Evolutionary conservation across 1,140 invertebrate species (phyloP), one percentile per base, ranked within the genome.

Genomic region (Nixonia krombeini): DNA sequence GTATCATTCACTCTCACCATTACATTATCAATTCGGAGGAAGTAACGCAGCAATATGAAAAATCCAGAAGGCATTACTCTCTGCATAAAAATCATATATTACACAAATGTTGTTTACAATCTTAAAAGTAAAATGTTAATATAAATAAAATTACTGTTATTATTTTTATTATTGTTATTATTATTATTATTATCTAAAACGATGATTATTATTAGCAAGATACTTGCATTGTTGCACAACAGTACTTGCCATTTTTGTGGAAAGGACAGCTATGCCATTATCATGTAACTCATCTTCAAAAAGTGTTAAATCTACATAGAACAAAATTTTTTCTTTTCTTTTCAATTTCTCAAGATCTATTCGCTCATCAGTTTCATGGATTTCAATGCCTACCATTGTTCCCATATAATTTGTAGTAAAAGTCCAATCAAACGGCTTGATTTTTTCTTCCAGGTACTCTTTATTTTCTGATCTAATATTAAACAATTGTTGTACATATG

Each of bases 231-330:
- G 9, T 18, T 52, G 21, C 9, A 28, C 8, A 45, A 29, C n/a
- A 15, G 35, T 13, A 87, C 91, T 92, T 88, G 97, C 96, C 86
- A 99, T 96, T 91, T 98, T 98, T 0, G 97, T 94, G 69, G 91
- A 93, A 66, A 91, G 89, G 40, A 92, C 90, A 0, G 97, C 95
- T 46, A 95, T 92, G 13, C 98, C 98, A 88, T 99, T 96, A 87
- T 99, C 98, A 79, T 98, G 96, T 38, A 99, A 85, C 85, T 99
- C 98, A 87, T 99, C 98, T 87, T 99, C 98, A 87, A 95, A 99
- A 1, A 99, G 85, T 15, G 93, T 91, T 23, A 99, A 84, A 83
- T 99, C 96, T 69, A 95, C 90, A 85, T 96, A 99, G 81, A 99
- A 99, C 0, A 96, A 80, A 55, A 99, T 99, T 79, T 94, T 91